phyloP scores from a whole-genome alignment of 2,888 invertebrate genomes.

The Lithophane ornitopus region DNA sequence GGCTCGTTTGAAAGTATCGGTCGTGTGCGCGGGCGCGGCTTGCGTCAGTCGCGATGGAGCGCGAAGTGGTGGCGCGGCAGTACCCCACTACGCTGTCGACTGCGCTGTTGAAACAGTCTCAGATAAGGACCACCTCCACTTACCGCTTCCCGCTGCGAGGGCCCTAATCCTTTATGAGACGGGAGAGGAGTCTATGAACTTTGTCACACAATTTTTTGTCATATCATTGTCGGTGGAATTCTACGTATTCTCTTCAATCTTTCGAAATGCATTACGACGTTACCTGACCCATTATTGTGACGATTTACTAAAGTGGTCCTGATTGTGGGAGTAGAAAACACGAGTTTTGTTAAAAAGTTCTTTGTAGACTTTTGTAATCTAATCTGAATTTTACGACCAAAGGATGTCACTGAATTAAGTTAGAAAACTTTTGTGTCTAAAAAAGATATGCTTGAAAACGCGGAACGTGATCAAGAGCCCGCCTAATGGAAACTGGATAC shows the following conservation, averaged over 20 bases:
- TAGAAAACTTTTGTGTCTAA: constrained; percentile 30
- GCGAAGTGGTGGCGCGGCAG: constrained; percentile 76
- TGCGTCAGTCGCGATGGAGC: constrained; percentile 80
- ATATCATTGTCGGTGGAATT: constrained; percentile 75
- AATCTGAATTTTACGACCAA: constrained; percentile 38
- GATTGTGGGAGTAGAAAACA: constrained; percentile 45
- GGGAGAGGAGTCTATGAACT: constrained; percentile 82
- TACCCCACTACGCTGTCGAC: constrained; percentile 81
- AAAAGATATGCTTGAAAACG: constrained; percentile 48
- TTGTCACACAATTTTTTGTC: constrained; percentile 79
- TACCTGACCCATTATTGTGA: constrained; percentile 67
- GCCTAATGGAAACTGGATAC: constrained; percentile 71
- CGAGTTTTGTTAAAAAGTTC: constrained; percentile 37
- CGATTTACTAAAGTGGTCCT: constrained; percentile 55
- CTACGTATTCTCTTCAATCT: constrained; percentile 69
- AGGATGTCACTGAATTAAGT: constrained; percentile 17
- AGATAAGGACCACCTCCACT: constrained; percentile 86
- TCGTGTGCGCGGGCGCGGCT: constrained; percentile 82
- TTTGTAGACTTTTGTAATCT: constrained; percentile 20
- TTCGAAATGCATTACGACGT: constrained; percentile 61
- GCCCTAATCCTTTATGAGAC: constrained; percentile 82
- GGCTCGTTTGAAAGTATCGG: constrained; percentile 73
- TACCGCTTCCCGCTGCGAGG: constrained; percentile 82
- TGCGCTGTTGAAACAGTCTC: constrained; percentile 81
- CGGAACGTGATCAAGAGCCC: constrained; percentile 74